phyloP scores from a whole-genome alignment of 2,797 vertebrate genomes.

The Chelmon rostratus region DNA sequence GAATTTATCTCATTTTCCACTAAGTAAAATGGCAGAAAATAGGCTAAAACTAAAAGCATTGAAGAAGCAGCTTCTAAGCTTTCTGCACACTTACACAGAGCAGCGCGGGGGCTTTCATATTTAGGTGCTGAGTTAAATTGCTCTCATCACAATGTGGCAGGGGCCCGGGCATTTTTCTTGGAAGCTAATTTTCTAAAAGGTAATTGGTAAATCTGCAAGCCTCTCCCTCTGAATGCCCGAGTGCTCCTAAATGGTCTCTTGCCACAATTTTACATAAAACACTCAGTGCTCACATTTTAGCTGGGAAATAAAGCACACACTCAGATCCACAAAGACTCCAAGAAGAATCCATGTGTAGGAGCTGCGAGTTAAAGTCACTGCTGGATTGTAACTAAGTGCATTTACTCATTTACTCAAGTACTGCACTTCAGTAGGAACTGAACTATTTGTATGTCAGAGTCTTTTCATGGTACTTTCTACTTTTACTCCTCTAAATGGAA shows the following conservation, averaged over 20 bases:
- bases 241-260: conserved; percentile 14
- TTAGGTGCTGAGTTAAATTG: conserved; percentile 4
- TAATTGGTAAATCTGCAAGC: conserved; percentile 59
- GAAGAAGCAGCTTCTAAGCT: neutral
- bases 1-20: neutral
- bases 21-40: neutral
- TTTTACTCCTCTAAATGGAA: too few relatives aligned
- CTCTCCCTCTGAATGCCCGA: conserved; percentile 45
- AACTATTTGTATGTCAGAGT: too few relatives aligned
- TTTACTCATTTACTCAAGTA: too few relatives aligned
- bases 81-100: conserved; percentile 3
- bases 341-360: too few relatives aligned
- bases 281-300: conserved; percentile 1
- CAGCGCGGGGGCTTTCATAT: conserved; percentile 10
- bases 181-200: conserved; percentile 48
- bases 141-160: conserved; percentile 26
- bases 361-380: too few relatives aligned
- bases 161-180: conserved; percentile 26
- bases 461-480: too few relatives aligned
- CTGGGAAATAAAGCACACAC: neutral
- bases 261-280: conserved; percentile 18
- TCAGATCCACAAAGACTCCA: neutral
- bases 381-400: too few relatives aligned
- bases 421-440: too few relatives aligned
- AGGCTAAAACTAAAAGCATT: neutral